These are phyloP conservation scores for Ctenosaura bakeri DNA, from an alignment of 2,797 vertebrate species.

Conservation along the genomic window DNA sequence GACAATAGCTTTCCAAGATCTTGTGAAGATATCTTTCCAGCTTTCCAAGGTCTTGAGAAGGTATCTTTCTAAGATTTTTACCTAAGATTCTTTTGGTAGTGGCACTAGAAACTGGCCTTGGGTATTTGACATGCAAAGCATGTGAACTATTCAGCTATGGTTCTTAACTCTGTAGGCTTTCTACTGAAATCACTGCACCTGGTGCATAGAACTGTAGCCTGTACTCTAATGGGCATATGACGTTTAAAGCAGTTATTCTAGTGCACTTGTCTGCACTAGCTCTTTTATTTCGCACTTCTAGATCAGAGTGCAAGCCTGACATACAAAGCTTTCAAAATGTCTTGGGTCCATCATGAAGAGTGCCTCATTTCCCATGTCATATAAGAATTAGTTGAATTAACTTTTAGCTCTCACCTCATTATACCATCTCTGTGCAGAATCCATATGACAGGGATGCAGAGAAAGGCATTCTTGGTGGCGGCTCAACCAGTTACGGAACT, in stretches of 20 bases:
- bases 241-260: background rate
- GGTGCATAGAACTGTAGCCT: background rate
- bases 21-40: background rate
- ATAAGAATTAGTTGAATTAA: constrained; percentile 14
- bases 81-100: background rate
- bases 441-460: constrained; percentile 10
- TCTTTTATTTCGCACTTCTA: background rate
- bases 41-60: background rate
- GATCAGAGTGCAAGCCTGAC: background rate
- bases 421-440: constrained; percentile 18
- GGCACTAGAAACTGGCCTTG: background rate
- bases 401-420: constrained; percentile 21
- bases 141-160: background rate
- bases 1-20: background rate
- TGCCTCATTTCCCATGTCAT: constrained; percentile 7
- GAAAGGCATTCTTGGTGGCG: constrained; percentile 30
- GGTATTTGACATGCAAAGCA: background rate
- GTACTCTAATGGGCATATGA: background rate
- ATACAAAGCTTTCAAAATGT: background rate
- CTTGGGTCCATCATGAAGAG: constrained; percentile 18
- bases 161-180: background rate
- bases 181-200: background rate
- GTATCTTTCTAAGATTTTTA: background rate
- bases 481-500: background rate
- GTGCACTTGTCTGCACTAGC: background rate